A percentile compares a stretch with the other conserved stretches of the same genome.
phyloP scores from a whole-genome alignment of 2,888 invertebrate species.

The Rosalia funebris region DNA sequence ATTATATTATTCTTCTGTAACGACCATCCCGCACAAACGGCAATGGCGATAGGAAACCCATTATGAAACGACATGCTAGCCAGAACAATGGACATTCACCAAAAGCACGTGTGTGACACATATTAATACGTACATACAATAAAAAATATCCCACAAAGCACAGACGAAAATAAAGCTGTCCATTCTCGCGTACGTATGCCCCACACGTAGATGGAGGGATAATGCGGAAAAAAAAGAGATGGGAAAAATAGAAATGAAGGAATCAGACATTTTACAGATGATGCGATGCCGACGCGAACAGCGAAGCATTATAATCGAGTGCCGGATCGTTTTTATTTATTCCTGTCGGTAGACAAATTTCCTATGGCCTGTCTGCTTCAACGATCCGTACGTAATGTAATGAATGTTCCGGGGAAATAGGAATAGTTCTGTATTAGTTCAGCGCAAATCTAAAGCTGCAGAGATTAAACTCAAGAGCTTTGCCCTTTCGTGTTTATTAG shows the following conservation, averaged over 20 bases:
- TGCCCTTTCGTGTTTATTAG: too few species aligned
- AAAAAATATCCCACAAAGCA: conserved; percentile 4
- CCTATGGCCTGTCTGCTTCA: too few species aligned
- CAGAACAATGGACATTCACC: conserved; percentile 9
- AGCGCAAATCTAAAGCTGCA: too few species aligned
- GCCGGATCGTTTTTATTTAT: background rate
- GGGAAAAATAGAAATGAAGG: conserved; percentile 1
- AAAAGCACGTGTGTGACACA: conserved; percentile 17
- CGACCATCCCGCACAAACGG: conserved; percentile 8
- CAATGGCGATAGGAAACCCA: background rate
- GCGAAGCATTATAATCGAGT: background rate
- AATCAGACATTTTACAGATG: background rate
- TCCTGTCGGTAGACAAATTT: background rate
- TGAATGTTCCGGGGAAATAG: too few species aligned
- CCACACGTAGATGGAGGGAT: conserved; percentile 5
- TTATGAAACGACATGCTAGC: background rate
- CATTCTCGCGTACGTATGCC: conserved; percentile 3
- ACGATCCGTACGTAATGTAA: too few species aligned
- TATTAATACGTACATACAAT: conserved; percentile 14
- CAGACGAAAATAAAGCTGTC: conserved; percentile 11
- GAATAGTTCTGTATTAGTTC: too few species aligned
- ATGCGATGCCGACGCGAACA: background rate
- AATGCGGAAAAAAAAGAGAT: background rate
- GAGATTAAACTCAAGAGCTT: too few species aligned
- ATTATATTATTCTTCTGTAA: conserved; percentile 11